Conservation (phyloP, 1,140 invertebrate species). For the Maconellicoccus hirsutus region DNA sequence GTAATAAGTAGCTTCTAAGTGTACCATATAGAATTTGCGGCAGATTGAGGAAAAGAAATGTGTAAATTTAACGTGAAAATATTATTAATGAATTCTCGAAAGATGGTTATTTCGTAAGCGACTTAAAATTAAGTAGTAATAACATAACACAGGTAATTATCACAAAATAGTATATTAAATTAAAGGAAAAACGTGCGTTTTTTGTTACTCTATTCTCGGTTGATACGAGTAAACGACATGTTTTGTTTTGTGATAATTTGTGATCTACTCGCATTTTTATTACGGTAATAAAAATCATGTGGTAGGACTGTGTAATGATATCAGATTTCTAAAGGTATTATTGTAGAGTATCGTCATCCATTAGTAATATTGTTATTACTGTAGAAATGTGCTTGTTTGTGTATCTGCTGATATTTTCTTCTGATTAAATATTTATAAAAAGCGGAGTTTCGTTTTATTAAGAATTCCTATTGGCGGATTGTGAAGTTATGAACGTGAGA, state of each 20-base stretch:
- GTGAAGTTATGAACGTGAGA: no score
- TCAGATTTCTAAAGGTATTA: neutral
- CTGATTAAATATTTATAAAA: neutral
- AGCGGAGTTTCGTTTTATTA: neutral
- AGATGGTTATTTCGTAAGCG: neutral
- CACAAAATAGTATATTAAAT: neutral
- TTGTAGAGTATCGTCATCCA: neutral
- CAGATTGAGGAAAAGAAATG: no score
- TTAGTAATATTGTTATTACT: conserved; percentile 10
- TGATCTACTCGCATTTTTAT: conserved; percentile 9
- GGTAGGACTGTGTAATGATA: neutral
- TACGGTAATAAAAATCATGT: neutral
- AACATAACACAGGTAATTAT: neutral
- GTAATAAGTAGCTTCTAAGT: no score
- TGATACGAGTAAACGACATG: no score
- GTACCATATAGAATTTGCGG: no score
- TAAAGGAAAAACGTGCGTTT: neutral
- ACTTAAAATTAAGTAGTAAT: neutral
- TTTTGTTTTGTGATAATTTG: neutral
- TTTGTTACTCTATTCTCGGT: no score
- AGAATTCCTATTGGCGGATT: no score
- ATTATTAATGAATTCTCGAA: no score
- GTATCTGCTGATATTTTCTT: conserved; percentile 9
- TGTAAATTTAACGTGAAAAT: no score
- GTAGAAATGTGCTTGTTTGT: neutral